Percentiles rank a stretch among this genome's conserved stretches.
phyloP scores from a whole-genome alignment of 1,140 invertebrate genomes.

The Drosophila gunungcola region DNA sequence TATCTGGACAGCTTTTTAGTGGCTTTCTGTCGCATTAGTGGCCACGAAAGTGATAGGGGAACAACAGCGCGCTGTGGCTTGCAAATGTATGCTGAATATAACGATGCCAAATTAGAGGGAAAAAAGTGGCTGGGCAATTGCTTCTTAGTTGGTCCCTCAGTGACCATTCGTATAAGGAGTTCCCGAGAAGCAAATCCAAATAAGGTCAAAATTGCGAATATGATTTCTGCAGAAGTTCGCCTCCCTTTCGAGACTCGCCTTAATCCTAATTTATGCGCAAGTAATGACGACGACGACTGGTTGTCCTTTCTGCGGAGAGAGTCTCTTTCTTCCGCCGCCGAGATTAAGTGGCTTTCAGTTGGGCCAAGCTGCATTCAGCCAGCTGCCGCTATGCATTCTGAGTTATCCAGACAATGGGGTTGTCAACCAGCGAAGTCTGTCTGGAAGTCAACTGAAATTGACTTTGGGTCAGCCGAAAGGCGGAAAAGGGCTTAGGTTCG shows the following conservation, averaged over 20 bases:
- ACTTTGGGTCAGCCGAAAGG: constrained; percentile 65
- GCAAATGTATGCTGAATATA: constrained; percentile 41
- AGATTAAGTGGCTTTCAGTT: constrained; percentile 77
- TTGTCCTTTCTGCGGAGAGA: constrained; percentile 29
- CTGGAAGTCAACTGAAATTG: constrained; percentile 36
- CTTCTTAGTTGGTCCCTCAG: constrained; percentile 56
- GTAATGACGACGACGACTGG: constrained; percentile 72
- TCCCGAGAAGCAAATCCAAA: constrained; percentile 53
- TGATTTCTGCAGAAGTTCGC: constrained; percentile 62
- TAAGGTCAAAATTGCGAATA: constrained; percentile 78
- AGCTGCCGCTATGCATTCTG: constrained; percentile 71
- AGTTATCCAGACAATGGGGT: constrained; percentile 40
- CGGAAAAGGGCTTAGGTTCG: constrained; percentile 39
- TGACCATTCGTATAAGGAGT: constrained; percentile 55
- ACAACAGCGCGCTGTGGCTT: not conserved
- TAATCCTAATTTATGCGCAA: constrained; percentile 83
- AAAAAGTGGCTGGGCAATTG: constrained; percentile 12
- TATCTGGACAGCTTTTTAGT: constrained; percentile 33
- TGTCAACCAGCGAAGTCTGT: constrained; percentile 36
- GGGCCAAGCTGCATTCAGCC: constrained; percentile 47
- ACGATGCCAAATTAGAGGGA: constrained; percentile 37
- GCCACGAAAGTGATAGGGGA: constrained; percentile 17
- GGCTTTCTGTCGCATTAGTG: constrained; percentile 63
- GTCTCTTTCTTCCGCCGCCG: constrained; percentile 44
- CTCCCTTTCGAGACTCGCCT: not conserved